Base-by-base conservation (phyloP, 2,888 invertebrate genomes). In the Lochmaea crataegi region DNA sequence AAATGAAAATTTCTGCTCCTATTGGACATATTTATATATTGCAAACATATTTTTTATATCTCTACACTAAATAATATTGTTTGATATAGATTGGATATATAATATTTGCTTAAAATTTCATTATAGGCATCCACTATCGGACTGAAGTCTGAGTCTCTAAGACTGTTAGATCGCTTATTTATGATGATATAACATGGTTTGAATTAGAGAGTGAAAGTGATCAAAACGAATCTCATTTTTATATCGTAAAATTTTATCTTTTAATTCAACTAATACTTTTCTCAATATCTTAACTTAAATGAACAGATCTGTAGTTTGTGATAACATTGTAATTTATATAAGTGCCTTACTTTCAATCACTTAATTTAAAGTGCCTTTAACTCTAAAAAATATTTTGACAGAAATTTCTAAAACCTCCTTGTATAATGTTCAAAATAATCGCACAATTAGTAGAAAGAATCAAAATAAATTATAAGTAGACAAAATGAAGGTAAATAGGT, bases 331-430 rank as follows among this genome's bases (percentile, higher is more conserved):
- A 53, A 18, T 53, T 22, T 70, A 56, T 69, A 45, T 22, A 42
- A 63, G 68, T 63, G 68, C 56, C 61, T 63, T 63, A 69, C 14
- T 63, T 65, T 64, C 10, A 63, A 41, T 56, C 5, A 51, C 53
- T 69, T 69, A 11, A 69, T 58, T 65, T 56, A 16, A 70, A 70
- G 70, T 70, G 70, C 69, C 69, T 70, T 70, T 64, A 42, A 26
- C 58, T 32, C 1, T 7, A 41, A 9, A 9, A 61, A 48, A n/a
- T 14, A 48, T n/a, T 48, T 48, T 5, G n/a, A 48, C n/a, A 48
- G 14, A 48, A n/a, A n/a, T 48, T 2, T 6, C 6, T n/a, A 48
- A 48, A 48, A 48, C n/a, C n/a, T n/a, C 11, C 12, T 45, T 45
- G 12, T 45, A 12, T 2, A 45, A 45, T 4, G n/a, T 48, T 48